Evolutionary conservation across 2,797 vertebrate genomes (phyloP).

Genomic region (Galago senegalensis): DNA sequence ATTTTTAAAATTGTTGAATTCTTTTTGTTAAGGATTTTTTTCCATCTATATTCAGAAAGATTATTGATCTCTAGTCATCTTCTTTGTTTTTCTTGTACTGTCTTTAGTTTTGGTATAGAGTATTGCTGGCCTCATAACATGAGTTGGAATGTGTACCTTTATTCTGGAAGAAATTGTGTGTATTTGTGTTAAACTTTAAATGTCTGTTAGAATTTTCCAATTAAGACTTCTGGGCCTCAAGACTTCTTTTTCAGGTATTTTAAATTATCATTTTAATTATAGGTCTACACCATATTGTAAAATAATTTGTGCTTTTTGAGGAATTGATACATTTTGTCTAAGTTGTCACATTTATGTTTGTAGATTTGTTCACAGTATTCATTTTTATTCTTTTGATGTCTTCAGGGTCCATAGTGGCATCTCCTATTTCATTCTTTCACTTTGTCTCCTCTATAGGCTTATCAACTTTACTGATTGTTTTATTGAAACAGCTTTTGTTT

Average conservation of each 20-base stretch:
- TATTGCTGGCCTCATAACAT: not conserved
- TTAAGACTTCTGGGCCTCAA: not conserved
- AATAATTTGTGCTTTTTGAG: not conserved
- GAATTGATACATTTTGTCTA: not conserved
- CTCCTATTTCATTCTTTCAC: not conserved
- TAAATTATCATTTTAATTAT: not conserved
- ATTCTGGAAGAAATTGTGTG: not conserved
- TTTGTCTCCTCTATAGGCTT: not conserved
- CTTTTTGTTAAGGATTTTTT: not conserved
- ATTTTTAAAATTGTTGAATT: not conserved
- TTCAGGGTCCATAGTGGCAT: not conserved
- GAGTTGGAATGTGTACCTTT: not conserved
- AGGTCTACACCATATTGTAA: not conserved
- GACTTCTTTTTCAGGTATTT: conserved; percentile 4
- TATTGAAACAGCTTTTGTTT: not conserved
- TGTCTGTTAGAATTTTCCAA: not conserved
- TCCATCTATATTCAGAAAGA: not conserved
- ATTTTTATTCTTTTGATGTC: not conserved
- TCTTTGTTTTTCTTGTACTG: not conserved
- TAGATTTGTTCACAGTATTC: not conserved
- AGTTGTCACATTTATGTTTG: not conserved
- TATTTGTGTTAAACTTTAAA: not conserved
- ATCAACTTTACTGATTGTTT: not conserved
- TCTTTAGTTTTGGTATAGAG: not conserved
- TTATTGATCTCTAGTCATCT: not conserved